Evolutionary conservation across 1,140 invertebrate genomes (phyloP).

Genomic region (Drosophila eugracilis): DNA sequence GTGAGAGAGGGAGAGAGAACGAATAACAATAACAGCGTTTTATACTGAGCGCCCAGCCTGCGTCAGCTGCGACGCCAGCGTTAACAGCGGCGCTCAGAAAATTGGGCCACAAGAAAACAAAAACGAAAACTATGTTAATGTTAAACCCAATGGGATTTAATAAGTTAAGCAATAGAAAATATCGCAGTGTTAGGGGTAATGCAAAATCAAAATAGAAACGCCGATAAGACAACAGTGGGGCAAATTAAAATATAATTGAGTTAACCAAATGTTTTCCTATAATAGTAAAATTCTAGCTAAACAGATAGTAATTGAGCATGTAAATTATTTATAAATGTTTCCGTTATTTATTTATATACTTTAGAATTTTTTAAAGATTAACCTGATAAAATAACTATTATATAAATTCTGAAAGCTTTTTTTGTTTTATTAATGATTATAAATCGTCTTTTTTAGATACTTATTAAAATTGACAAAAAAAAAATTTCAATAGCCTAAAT

Average conservation of each 20-base stretch:
- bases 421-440: too few species aligned
- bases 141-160: constrained; percentile 32
- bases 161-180: neutral
- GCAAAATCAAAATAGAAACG: constrained; percentile 4
- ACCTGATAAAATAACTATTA: too few species aligned
- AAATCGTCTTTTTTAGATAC: constrained; percentile 10
- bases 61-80: constrained; percentile 13
- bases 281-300: too few species aligned
- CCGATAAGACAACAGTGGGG: neutral
- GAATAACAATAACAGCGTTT: constrained; percentile 3
- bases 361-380: too few species aligned
- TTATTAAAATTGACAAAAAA: constrained; percentile 21
- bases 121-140: constrained; percentile 36
- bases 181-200: neutral
- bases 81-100: constrained; percentile 46
- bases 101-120: constrained; percentile 36
- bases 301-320: too few species aligned
- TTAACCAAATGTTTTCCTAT: too few species aligned
- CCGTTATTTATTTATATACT: too few species aligned
- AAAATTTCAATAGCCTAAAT: constrained; percentile 11
- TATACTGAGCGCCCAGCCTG: constrained; percentile 65
- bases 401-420: too few species aligned
- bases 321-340: too few species aligned
- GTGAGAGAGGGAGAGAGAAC: constrained; percentile 6
- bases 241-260: too few species aligned